Conservation (phyloP, 2,888 invertebrate species). For the Andrena bicolor region DNA sequence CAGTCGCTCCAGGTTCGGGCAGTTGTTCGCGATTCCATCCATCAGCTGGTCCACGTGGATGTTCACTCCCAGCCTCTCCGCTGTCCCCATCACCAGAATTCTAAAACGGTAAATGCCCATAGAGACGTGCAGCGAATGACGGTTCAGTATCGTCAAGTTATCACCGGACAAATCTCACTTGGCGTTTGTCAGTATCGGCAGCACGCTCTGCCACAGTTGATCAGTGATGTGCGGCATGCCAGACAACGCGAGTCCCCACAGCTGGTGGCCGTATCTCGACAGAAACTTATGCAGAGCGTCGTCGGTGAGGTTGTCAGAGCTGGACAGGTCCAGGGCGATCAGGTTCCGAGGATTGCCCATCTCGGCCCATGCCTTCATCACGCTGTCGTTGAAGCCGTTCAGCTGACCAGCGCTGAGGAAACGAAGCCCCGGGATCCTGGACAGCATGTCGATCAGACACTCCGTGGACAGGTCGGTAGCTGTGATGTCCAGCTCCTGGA, state of each 20-base stretch:
- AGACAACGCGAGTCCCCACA: slow-evolving; percentile 94
- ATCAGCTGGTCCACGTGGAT: slow-evolving; percentile 99
- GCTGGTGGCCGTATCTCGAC: slow-evolving; percentile 94
- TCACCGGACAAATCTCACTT: slow-evolving; percentile 87
- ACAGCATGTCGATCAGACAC: slow-evolving; percentile 96
- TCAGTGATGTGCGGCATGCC: slow-evolving; percentile 99
- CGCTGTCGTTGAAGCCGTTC: slow-evolving; percentile 98
- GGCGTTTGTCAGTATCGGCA: slow-evolving; percentile 96
- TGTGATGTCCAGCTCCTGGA: slow-evolving; percentile 98
- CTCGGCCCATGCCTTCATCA: slow-evolving; percentile 96
- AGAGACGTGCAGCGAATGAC: neutral
- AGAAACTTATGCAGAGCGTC: slow-evolving; percentile 97
- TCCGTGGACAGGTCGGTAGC: slow-evolving; percentile 98
- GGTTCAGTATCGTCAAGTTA: neutral
- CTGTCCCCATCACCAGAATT: slow-evolving; percentile 98
- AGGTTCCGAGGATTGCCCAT: slow-evolving; percentile 91
- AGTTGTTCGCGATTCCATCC: slow-evolving; percentile 98
- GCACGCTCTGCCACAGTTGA: slow-evolving; percentile 98
- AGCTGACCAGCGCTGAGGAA: slow-evolving; percentile 98
- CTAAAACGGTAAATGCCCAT: slow-evolving; percentile 85
- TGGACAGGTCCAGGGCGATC: slow-evolving; percentile 96
- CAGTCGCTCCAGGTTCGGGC: slow-evolving; percentile 94
- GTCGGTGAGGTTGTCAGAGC: slow-evolving; percentile 98
- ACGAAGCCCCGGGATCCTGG: slow-evolving; percentile 93
- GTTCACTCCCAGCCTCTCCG: slow-evolving; percentile 97